phyloP scores from a whole-genome alignment of 1,140 invertebrate genomes.

The Lasioglossum albipes region DNA sequence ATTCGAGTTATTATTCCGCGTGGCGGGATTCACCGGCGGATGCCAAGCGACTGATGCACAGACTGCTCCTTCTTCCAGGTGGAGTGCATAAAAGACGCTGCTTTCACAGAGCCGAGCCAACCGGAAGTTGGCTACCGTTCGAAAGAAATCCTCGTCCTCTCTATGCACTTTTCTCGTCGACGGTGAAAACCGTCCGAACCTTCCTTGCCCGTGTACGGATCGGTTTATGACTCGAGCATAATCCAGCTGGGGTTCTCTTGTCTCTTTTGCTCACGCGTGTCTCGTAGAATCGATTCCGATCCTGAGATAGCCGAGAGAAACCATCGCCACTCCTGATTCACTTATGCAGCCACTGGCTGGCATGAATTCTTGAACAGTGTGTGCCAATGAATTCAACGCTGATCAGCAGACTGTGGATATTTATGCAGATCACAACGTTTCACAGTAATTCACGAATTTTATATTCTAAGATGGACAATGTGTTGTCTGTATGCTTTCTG shows the following conservation, averaged over 20 bases:
- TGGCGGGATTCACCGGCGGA: constrained; percentile 38
- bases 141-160: constrained; percentile 54
- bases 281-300: too few species aligned
- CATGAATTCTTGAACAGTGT: too few species aligned
- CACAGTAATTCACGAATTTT: too few species aligned
- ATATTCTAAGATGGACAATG: too few species aligned
- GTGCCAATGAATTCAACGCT: too few species aligned
- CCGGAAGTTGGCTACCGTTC: constrained; percentile 65
- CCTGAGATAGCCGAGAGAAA: too few species aligned
- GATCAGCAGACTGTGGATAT: too few species aligned
- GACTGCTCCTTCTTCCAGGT: constrained; percentile 15
- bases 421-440: too few species aligned
- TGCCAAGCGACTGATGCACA: constrained; percentile 39
- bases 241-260: not conserved
- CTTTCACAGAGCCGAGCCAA: constrained; percentile 66
- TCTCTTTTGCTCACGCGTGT: too few species aligned
- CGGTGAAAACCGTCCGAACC: not conserved
- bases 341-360: too few species aligned
- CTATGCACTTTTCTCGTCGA: constrained; percentile 40
- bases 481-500: too few species aligned
- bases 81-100: constrained; percentile 51
- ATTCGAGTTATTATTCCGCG: constrained; percentile 28
- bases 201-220: not conserved
- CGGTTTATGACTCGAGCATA: constrained; percentile 23
- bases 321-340: too few species aligned